Conservation (phyloP, 2,113 vertebrate species). For the Motacilla alba region DNA sequence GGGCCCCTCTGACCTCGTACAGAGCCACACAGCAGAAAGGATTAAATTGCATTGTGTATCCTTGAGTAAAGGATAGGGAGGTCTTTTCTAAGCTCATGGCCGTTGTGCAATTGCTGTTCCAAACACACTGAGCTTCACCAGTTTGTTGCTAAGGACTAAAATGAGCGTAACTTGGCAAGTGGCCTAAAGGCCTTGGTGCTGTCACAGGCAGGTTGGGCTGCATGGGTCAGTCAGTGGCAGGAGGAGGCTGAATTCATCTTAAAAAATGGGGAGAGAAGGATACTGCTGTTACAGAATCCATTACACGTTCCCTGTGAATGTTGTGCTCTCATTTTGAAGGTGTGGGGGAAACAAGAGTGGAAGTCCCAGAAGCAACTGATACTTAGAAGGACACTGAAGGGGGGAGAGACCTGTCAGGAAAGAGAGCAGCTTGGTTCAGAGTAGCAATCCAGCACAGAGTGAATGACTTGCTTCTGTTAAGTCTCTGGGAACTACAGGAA, state of each 20-base stretch:
- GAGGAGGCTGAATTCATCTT: not conserved
- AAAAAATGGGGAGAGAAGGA: not conserved
- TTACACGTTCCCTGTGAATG: accelerated
- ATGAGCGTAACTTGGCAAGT: not conserved
- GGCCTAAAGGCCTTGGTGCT: not conserved
- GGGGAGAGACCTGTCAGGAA: not conserved
- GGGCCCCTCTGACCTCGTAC: not conserved
- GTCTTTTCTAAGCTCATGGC: not conserved
- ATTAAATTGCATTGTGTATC: not conserved
- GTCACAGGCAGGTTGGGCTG: not conserved
- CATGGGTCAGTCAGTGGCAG: not conserved
- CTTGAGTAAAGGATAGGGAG: not conserved
- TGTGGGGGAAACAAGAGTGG: not conserved
- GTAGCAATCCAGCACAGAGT: not conserved
- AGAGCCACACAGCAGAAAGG: not conserved
- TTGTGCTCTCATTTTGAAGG: not conserved
- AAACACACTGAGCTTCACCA: not conserved
- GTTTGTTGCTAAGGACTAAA: not conserved
- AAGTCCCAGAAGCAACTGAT: not conserved
- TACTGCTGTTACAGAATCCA: not conserved
- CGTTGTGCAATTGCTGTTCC: not conserved
- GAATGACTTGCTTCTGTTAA: not conserved
- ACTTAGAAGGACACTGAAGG: not conserved
- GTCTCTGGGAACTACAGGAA: not conserved
- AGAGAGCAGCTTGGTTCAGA: not conserved